phyloP scores from a whole-genome alignment of 1,140 invertebrate species.

The Latrodectus geometricus region DNA sequence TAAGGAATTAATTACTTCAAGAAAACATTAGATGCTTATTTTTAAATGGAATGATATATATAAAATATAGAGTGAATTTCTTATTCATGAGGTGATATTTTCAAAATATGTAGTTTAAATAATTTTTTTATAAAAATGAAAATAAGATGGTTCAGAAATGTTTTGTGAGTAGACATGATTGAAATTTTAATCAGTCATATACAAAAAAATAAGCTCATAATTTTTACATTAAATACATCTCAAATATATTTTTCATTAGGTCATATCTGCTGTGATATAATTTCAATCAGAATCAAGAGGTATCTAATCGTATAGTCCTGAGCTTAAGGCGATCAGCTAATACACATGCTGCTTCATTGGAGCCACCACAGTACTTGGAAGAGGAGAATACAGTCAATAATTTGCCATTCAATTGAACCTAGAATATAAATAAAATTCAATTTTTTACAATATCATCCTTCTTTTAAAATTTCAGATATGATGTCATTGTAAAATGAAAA shows the following conservation, averaged over 20 bases:
- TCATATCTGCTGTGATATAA: background rate
- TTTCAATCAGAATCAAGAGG: slow-evolving; percentile 64
- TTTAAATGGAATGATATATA: no score
- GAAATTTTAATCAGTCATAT: no score
- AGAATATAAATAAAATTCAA: slow-evolving; percentile 15
- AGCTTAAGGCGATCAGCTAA: slow-evolving; percentile 74
- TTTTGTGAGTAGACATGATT: no score
- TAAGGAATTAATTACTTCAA: no score
- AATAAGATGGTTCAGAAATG: no score
- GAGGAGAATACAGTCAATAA: slow-evolving; percentile 79
- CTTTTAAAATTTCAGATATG: no score
- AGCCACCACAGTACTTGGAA: slow-evolving; percentile 76
- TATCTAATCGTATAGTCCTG: slow-evolving; percentile 74
- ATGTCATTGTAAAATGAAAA: no score
- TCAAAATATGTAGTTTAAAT: no score
- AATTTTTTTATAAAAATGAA: no score
- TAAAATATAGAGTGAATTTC: no score
- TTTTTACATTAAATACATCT: background rate
- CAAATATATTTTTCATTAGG: background rate
- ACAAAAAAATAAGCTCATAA: slow-evolving; percentile 46
- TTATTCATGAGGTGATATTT: no score
- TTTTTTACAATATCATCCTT: background rate
- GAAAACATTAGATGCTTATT: no score
- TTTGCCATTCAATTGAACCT: slow-evolving; percentile 75
- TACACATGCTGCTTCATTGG: slow-evolving; percentile 78